Evolutionary conservation across 1,140 invertebrate species (phyloP).

Genomic region (Dreissena polymorpha): DNA sequence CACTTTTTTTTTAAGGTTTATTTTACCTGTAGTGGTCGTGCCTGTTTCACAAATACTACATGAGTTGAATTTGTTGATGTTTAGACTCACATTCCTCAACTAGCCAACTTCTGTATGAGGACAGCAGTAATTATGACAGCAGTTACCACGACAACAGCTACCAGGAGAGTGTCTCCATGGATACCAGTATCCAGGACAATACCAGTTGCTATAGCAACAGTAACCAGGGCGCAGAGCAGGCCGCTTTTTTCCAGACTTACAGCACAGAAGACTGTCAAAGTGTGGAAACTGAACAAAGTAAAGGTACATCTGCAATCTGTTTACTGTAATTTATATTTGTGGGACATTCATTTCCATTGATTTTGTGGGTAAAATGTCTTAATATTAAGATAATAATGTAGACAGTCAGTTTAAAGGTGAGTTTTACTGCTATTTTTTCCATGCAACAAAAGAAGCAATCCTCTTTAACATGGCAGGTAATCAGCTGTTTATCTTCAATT

Average conservation of each 20-base stretch:
- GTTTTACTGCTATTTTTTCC: too few species aligned
- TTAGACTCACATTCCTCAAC: constrained; percentile 10
- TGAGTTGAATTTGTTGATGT: neutral
- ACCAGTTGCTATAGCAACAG: constrained; percentile 32
- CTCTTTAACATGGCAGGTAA: too few species aligned
- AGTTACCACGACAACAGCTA: constrained; percentile 49
- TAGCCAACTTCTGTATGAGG: constrained; percentile 7
- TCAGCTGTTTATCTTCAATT: too few species aligned
- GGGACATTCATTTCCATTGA: neutral
- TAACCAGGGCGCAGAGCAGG: constrained; percentile 19
- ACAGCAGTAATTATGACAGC: constrained; percentile 33
- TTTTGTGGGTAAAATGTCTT: too few species aligned
- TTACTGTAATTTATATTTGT: neutral
- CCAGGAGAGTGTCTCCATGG: constrained; percentile 44
- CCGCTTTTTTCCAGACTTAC: constrained; percentile 17
- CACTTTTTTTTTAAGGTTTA: too few species aligned
- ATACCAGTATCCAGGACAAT: constrained; percentile 45
- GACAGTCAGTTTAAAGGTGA: too few species aligned
- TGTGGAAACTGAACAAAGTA: constrained; percentile 4
- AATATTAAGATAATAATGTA: too few species aligned
- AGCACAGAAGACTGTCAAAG: constrained; percentile 14
- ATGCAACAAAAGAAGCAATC: too few species aligned
- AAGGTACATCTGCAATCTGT: constrained; percentile 1
- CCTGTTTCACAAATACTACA: too few species aligned
- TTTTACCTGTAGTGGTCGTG: too few species aligned